Conservation (phyloP, 2,888 invertebrate species). For the Epiblema foenella region DNA sequence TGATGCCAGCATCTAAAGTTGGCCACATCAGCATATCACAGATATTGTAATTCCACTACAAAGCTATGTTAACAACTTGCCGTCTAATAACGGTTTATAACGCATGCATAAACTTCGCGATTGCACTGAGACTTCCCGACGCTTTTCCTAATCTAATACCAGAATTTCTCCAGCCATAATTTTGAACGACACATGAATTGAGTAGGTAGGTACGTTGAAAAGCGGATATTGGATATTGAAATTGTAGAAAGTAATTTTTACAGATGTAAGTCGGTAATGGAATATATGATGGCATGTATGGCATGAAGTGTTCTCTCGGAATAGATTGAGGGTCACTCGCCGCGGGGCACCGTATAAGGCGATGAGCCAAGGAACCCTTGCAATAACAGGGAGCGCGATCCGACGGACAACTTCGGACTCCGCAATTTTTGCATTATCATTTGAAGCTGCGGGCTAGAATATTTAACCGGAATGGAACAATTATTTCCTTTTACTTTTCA, state of each 20-base stretch:
- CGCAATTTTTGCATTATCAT: slow-evolving; percentile 21
- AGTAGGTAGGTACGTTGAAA: slow-evolving; percentile 1
- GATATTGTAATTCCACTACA: slow-evolving; percentile 71
- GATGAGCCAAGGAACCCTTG: slow-evolving; percentile 23
- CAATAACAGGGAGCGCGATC: slow-evolving; percentile 23
- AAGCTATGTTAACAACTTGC: slow-evolving; percentile 68
- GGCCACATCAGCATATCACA: slow-evolving; percentile 66
- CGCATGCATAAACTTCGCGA: slow-evolving; percentile 71
- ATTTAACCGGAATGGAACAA: slow-evolving; percentile 9
- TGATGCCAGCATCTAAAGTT: slow-evolving; percentile 41
- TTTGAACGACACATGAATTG: slow-evolving; percentile 30
- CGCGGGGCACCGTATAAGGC: slow-evolving; percentile 30
- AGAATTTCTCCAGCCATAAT: slow-evolving; percentile 38
- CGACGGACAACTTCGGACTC: slow-evolving; percentile 20
- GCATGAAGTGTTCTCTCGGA: slow-evolving; percentile 9
- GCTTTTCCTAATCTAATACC: slow-evolving; percentile 41
- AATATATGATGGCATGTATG: not conserved
- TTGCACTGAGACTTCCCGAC: slow-evolving; percentile 45
- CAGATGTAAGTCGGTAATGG: slow-evolving; percentile 15
- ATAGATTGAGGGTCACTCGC: slow-evolving; percentile 39
- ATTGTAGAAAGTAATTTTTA: slow-evolving; percentile 26
- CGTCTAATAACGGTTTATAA: slow-evolving; percentile 75
- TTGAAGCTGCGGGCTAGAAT: slow-evolving; percentile 13
- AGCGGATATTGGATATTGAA: slow-evolving; percentile 31
- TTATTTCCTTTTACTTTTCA: not conserved